Base-by-base conservation (phyloP, 2,113 vertebrate species). In the Sapayoa aenigma region DNA sequence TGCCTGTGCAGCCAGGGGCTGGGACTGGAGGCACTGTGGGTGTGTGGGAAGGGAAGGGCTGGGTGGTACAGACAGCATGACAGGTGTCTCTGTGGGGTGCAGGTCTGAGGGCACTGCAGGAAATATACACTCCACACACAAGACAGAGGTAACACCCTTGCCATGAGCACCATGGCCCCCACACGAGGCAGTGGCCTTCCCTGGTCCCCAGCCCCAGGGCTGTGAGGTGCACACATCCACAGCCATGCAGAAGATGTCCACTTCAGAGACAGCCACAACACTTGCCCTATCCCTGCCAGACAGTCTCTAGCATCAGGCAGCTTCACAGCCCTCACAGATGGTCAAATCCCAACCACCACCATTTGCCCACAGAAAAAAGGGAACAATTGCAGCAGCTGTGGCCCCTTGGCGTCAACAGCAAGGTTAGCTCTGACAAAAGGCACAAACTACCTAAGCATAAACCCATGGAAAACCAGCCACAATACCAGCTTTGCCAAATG, bases 371-470 rank as follows among this genome's bases (percentile, higher is more conserved):
- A 14, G 58, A 65, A 50, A 27, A 73, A 18, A 58, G 25, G 50
- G 50, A 24, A 22, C 2, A 3, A 22, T 35, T 17, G 9, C 67
- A 58, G 44, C 33, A 49, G 76, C 76, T 58, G 52, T 27, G 31
- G 59, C 35, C 41, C 35, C 25, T 14, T 1, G 12, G 24, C 28
- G 25, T 30, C 1, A 0, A 65, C 42, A 19, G 3, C 58, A 65
- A 35, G 31, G 25, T 80, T 35, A 72, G 37, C 39, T 44, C 53
- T 76, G 71, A 55, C 55, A 84, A 56, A 53, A 71, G 14, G 0
- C 46, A 83, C 49, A 27, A 71, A 56, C 22, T 11, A 6, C 0
- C 0, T 9, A 28, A 77, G 12, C 31, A 42, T 5, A 42, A 76
- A 69, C 31, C 28, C 30, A 60, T 0, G 0, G 25, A n/a, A 30